phyloP scores from a whole-genome alignment of 1,140 invertebrate species.

The Drosophila triauraria region DNA sequence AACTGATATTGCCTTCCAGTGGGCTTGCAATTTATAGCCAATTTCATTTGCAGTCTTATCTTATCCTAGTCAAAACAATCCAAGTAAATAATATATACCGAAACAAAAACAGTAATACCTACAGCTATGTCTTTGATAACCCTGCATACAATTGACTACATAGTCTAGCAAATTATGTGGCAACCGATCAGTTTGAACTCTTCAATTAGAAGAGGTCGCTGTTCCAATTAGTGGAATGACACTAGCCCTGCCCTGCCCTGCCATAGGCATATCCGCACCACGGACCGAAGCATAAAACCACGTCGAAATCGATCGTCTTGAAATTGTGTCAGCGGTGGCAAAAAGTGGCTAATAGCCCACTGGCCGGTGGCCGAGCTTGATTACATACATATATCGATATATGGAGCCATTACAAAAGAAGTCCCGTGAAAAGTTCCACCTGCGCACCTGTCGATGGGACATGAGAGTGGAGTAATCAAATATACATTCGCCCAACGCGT shows the following conservation, averaged over 20 bases:
- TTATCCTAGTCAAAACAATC: neutral
- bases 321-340: conserved; percentile 61
- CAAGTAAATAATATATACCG: neutral
- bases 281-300: conserved; percentile 6
- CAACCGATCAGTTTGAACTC: conserved; percentile 58
- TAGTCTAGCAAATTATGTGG: conserved; percentile 9
- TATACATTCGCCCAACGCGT: conserved; percentile 27
- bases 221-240: conserved; percentile 56
- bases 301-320: conserved; percentile 58
- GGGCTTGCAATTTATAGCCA: neutral
- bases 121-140: neutral
- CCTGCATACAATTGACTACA: neutral
- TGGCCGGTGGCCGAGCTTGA: conserved; percentile 25
- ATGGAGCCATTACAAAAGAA: conserved; percentile 42
- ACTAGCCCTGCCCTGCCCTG: conserved; percentile 6
- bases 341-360: conserved; percentile 43
- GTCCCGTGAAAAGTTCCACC: conserved; percentile 53
- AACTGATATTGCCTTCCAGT: neutral
- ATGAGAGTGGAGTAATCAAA: conserved; percentile 17
- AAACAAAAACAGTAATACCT: neutral
- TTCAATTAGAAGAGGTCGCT: conserved; percentile 67
- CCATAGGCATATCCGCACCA: conserved; percentile 30
- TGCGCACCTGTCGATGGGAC: conserved; percentile 52
- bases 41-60: neutral
- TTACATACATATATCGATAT: conserved; percentile 13